These are phyloP conservation scores for Trogon surrucura DNA, from an alignment of 2,113 vertebrate species.

Conservation along the genomic window DNA sequence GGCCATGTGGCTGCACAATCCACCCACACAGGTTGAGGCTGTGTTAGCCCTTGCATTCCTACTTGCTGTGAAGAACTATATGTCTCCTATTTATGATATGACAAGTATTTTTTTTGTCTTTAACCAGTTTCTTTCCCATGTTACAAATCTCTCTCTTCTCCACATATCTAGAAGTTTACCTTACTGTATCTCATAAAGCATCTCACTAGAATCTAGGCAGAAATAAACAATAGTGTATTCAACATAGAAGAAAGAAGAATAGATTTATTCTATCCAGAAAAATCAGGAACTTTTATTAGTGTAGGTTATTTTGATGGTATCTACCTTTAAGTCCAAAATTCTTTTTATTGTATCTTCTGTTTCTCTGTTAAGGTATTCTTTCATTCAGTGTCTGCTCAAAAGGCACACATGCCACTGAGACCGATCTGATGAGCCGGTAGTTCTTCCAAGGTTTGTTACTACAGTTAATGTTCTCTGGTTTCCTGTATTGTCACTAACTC, in stretches of 20 bases:
- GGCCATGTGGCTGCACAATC: background rate
- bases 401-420: accelerated
- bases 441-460: background rate
- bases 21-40: background rate
- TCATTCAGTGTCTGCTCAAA: background rate
- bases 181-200: background rate
- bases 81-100: background rate
- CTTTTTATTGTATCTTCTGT: background rate
- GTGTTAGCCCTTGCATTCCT: background rate
- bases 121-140: background rate
- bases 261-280: background rate
- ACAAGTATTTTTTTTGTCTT: background rate
- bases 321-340: background rate
- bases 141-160: background rate
- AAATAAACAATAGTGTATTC: background rate
- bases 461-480: background rate
- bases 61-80: background rate
- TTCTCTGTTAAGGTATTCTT: background rate
- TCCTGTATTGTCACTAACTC: background rate
- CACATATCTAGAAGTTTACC: background rate
- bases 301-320: background rate
- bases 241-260: background rate
- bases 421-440: background rate
- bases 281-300: background rate
- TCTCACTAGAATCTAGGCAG: background rate